These are phyloP conservation scores for Dromiciops gliroides DNA, from an alignment of 2,113 vertebrate genomes.

Conservation along the genomic window DNA sequence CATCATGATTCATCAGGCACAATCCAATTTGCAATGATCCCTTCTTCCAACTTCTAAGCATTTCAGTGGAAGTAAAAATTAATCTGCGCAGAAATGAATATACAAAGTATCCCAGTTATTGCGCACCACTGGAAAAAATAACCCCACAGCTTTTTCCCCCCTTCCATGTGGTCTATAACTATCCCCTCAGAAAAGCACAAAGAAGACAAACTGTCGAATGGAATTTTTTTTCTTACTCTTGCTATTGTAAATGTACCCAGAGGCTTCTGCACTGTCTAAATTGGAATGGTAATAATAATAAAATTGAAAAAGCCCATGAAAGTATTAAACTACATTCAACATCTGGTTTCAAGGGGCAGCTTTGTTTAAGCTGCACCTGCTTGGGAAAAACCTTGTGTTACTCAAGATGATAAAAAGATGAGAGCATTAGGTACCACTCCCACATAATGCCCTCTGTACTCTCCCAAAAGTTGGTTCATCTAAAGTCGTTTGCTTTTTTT, in stretches of 20 bases:
- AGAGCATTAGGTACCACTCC: slow-evolving; percentile 27
- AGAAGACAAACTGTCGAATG: slow-evolving; percentile 68
- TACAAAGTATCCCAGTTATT: slow-evolving; percentile 67
- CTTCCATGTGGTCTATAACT: slow-evolving; percentile 70
- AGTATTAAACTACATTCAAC: slow-evolving; percentile 60
- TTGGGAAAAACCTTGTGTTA: slow-evolving; percentile 63
- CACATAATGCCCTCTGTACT: slow-evolving; percentile 35
- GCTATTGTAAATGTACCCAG: slow-evolving; percentile 45
- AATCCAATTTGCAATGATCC: slow-evolving; percentile 70
- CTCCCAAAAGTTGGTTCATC: slow-evolving; percentile 48
- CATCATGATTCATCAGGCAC: slow-evolving; percentile 65
- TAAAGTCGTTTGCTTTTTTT: slow-evolving; percentile 34
- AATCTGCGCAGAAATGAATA: slow-evolving; percentile 65
- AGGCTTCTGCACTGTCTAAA: slow-evolving; percentile 60
- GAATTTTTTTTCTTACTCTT: slow-evolving; percentile 60
- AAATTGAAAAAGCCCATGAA: slow-evolving; percentile 67
- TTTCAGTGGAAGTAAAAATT: slow-evolving; percentile 67
- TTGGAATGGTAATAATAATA: slow-evolving; percentile 66
- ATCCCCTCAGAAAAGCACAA: slow-evolving; percentile 67
- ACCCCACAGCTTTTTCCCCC: slow-evolving; percentile 68
- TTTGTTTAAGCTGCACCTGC: slow-evolving; percentile 59
- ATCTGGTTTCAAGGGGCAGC: slow-evolving; percentile 56
- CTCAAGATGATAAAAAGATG: slow-evolving; percentile 53
- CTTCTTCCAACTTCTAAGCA: slow-evolving; percentile 60
- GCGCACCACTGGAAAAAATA: slow-evolving; percentile 55